These are phyloP conservation scores for Aurelia aurita complex sp. Pacific DNA, from an alignment of 30 jellyfish, hydroid and myxozoan species.

Conservation along the genomic window DNA sequence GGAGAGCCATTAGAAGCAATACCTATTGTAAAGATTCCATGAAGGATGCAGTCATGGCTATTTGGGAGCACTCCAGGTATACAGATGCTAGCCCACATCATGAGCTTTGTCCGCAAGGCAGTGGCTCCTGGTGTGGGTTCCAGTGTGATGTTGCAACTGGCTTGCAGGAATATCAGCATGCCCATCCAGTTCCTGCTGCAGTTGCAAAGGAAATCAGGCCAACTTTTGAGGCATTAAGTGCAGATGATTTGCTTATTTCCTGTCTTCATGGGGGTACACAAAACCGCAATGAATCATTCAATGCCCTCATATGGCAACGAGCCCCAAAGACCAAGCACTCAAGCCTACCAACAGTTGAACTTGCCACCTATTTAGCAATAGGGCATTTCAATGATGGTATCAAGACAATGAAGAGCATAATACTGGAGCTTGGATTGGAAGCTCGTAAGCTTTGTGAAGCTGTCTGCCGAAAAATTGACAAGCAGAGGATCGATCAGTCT, in stretches of 20 bases:
- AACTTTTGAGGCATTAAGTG: constrained; percentile 15
- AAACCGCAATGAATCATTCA: constrained; percentile 48
- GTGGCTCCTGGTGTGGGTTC: constrained; percentile 31
- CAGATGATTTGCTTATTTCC: background rate
- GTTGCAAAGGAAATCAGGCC: background rate
- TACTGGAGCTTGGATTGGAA: background rate
- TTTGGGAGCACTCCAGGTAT: background rate
- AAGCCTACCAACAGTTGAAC: background rate
- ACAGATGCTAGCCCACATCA: constrained; percentile 12
- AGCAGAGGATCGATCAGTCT: background rate
- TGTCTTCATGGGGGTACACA: constrained; percentile 33
- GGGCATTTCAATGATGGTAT: constrained; percentile 35
- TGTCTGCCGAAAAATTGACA: constrained; percentile 4
- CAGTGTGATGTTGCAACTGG: constrained; percentile 17
- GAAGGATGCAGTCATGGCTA: constrained; percentile 1
- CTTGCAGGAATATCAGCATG: background rate
- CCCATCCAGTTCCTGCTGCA: constrained; percentile 26
- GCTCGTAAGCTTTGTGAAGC: background rate
- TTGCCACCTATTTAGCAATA: constrained; percentile 9
- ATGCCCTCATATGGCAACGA: constrained; percentile 25
- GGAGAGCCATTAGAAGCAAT: background rate
- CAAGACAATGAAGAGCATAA: background rate
- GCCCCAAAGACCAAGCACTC: constrained; percentile 16
- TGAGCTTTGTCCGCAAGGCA: constrained; percentile 15
- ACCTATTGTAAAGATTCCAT: background rate